Conservation (phyloP, 92 coral and sea anemone genomes). For the Porites cylindrica region DNA sequence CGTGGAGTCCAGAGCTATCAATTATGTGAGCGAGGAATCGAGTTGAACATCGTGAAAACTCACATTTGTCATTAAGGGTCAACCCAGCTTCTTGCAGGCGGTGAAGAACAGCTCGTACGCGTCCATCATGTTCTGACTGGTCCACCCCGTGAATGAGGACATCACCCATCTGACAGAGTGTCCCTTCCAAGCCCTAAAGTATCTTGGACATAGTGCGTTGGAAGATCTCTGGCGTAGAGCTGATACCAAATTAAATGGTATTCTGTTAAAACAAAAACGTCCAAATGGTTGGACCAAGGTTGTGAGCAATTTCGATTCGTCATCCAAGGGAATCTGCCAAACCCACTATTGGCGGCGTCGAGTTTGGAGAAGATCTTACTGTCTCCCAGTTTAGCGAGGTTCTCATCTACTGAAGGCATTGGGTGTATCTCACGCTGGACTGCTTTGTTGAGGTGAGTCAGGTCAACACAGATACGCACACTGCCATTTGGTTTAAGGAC, state of each 20-base stretch:
- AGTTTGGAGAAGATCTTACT: conserved; percentile 53
- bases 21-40: conserved; percentile 70
- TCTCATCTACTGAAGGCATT: not conserved
- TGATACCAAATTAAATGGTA: conserved; percentile 68
- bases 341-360: conserved; percentile 66
- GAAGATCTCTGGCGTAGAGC: conserved; percentile 57
- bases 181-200: conserved; percentile 13
- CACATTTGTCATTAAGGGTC: conserved; percentile 70
- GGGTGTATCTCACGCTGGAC: no score
- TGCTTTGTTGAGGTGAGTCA: no score
- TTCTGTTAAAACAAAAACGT: conserved; percentile 59
- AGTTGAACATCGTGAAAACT: conserved; percentile 48
- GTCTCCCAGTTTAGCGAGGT: conserved; percentile 40
- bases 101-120: conserved; percentile 39
- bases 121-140: conserved; percentile 33
- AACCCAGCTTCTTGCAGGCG: conserved; percentile 42
- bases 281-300: conserved; percentile 67
- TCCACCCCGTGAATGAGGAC: conserved; percentile 30
- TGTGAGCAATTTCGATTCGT: conserved; percentile 49
- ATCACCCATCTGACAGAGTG: conserved; percentile 48
- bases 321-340: conserved; percentile 63
- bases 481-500: not conserved
- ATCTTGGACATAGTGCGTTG: no score
- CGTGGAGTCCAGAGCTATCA: conserved; percentile 52
- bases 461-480: no score